Evolutionary conservation across 30 jellyfish, hydroid and myxozoan species (phyloP), one percentile per base, ranked within the genome.

Genomic region (Aurelia sp.): DNA sequence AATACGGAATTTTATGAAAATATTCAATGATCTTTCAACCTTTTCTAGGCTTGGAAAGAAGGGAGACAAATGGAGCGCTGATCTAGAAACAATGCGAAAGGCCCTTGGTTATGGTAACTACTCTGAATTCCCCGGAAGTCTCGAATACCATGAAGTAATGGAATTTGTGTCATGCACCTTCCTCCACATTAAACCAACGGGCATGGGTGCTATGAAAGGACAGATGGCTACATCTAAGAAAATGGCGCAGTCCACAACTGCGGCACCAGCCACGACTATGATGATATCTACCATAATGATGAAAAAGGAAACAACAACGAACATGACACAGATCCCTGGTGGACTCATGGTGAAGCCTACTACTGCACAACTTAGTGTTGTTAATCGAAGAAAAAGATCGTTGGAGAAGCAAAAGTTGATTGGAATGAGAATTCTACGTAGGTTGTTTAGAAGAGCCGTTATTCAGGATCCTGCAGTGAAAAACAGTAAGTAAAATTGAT

Each of bases 21-120:
- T 44, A 44, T 5, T 44, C 15, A 44, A 5, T 9, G 15, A 8
- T 44, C 55, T 37, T 37, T 37, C 15, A 1, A 1, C 17, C 16
- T 27, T 9, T 44, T 44, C 15, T 40, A 81, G 91, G 22, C 75
- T 81, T 3, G 91, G 61, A 69, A 81, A 68, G 83, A 68, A 41
- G 53, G 91, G 69, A 0, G 91, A 81, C 21, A 37, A 47, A 52
- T 81, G 83, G 91, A 69, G 76, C 33, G 66, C 51, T 0, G 96
- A 92, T 74, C 63, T 92, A 41, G 93, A 87, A 70, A 80, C 96
- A 18, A 55, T 88, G 74, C 86, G 91, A 48, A 94, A 94, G 72
- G 97, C 99, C 4, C 58, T 80, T 20, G 99, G 99, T 2, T 88
- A 82, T 63, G 97, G 97, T 23, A 65, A 62, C 71, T 84, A 86